Conservation (phyloP, 2,113 vertebrate genomes). For the Rafetus swinhoei region DNA sequence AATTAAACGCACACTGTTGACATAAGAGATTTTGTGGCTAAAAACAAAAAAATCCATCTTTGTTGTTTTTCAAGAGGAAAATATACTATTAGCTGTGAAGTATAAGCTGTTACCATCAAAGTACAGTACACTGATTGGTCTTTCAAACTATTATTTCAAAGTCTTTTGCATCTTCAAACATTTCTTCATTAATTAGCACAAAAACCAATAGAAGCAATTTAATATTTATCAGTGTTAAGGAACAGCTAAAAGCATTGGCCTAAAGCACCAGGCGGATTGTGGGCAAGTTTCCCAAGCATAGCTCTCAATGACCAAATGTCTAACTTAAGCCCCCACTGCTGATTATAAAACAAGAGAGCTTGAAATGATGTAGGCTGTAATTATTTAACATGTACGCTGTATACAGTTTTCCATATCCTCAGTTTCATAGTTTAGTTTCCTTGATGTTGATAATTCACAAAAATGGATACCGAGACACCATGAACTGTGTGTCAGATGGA, state of each 20-base stretch:
- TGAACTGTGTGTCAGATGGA: neutral
- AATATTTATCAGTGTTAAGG: constrained; percentile 11
- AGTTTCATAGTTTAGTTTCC: neutral
- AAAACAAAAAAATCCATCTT: constrained; percentile 51
- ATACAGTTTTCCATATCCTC: neutral
- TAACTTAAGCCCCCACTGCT: neutral
- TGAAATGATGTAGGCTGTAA: neutral
- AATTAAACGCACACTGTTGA: constrained; percentile 51
- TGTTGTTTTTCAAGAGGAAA: constrained; percentile 17
- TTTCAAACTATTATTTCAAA: constrained; percentile 20
- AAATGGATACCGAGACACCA: neutral
- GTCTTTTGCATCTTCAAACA: constrained; percentile 48
- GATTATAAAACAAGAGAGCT: neutral
- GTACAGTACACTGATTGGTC: neutral
- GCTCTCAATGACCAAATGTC: neutral
- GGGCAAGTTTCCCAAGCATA: constrained; percentile 8
- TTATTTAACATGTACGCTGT: neutral
- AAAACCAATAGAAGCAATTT: constrained; percentile 48
- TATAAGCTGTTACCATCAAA: constrained; percentile 52
- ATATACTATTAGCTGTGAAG: constrained; percentile 5
- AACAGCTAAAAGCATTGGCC: constrained; percentile 2
- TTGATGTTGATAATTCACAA: neutral
- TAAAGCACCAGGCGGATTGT: neutral
- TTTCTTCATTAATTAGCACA: constrained; percentile 56
- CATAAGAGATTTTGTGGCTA: constrained; percentile 40